Evolutionary conservation across 2,113 vertebrate genomes (phyloP).

Genomic region (Callorhinus ursinus): DNA sequence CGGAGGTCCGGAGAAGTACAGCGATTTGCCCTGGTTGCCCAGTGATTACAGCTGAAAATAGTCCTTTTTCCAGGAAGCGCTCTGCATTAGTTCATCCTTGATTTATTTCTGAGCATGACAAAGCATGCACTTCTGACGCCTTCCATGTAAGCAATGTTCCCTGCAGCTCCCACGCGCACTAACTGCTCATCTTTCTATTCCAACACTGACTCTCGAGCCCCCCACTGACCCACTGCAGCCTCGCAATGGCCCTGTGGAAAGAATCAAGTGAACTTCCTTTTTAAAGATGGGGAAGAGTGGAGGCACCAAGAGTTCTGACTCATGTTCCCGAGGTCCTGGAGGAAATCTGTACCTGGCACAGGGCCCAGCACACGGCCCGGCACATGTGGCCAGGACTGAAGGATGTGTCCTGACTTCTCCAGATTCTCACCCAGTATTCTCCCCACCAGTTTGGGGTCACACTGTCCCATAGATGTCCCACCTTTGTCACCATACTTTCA

Average conservation of each 20-base stretch:
- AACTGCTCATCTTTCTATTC: fast-evolving
- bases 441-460: not conserved
- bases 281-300: fast-evolving
- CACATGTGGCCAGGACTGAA: fast-evolving
- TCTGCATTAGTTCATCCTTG: not conserved
- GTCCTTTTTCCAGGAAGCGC: not conserved
- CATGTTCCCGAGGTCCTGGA: not conserved
- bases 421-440: too few relatives aligned
- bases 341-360: fast-evolving
- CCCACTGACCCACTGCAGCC: not conserved
- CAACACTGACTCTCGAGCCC: fast-evolving
- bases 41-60: not conserved
- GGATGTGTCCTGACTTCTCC: fast-evolving
- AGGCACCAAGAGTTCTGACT: too few relatives aligned
- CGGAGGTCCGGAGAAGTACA: not conserved
- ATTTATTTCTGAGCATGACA: not conserved
- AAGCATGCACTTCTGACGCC: fast-evolving
- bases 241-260: not conserved
- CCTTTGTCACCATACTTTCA: not conserved
- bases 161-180: not conserved
- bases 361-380: too few relatives aligned
- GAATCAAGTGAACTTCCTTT: not conserved
- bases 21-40: not conserved
- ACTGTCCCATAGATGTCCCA: not conserved
- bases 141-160: fast-evolving